These are phyloP conservation scores for Sturnus vulgaris DNA, from an alignment of 2,113 vertebrate genomes.

Conservation along the genomic window DNA sequence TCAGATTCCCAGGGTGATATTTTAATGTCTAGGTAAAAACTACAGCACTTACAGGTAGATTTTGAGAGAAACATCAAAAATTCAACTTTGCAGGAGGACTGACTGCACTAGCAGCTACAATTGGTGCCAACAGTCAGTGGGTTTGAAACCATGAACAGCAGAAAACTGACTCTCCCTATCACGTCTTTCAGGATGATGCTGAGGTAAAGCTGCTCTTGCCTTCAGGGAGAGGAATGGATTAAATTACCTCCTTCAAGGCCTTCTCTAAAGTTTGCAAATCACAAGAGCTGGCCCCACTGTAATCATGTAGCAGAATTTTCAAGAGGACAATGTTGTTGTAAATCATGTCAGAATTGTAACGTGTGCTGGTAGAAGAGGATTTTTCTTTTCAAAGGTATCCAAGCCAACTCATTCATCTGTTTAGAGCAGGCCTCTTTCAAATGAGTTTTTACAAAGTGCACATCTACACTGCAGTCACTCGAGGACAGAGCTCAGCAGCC, in stretches of 20 bases:
- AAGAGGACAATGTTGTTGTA: not conserved
- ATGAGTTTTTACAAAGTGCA: not conserved
- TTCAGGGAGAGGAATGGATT: not conserved
- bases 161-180: not conserved
- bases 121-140: not conserved
- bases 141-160: not conserved
- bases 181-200: not conserved
- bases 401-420: conserved; percentile 3
- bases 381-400: not conserved
- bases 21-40: not conserved
- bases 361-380: not conserved
- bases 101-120: not conserved
- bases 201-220: not conserved
- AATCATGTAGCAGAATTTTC: not conserved
- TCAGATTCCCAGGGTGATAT: not conserved
- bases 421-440: not conserved
- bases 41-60: not conserved
- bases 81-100: not conserved
- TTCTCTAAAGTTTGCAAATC: not conserved
- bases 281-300: not conserved
- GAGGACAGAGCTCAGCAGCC: conserved; percentile 26
- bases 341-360: not conserved
- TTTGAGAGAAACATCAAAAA: not conserved
- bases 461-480: not conserved
- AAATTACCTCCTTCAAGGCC: not conserved